phyloP scores from a whole-genome alignment of 2,888 invertebrate genomes.

The Epirrhoe tristata region DNA sequence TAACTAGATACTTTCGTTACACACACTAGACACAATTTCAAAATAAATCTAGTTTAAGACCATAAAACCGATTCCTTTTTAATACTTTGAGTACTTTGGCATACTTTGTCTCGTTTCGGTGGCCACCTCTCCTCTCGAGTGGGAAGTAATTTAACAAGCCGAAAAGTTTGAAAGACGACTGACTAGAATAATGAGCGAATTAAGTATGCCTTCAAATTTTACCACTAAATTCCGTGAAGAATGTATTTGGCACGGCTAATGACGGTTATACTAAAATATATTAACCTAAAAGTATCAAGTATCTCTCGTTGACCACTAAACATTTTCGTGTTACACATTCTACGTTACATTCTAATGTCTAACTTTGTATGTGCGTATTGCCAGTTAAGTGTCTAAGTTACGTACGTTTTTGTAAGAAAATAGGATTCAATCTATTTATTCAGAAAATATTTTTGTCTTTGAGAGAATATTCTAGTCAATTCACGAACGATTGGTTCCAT shows the following conservation, averaged over 20 bases:
- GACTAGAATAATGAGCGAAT: constrained; percentile 46
- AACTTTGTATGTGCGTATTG: constrained; percentile 74
- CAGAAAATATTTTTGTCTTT: constrained; percentile 78
- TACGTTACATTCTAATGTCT: constrained; percentile 61
- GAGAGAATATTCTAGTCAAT: constrained; percentile 68
- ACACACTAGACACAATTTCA: constrained; percentile 50
- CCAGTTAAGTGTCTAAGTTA: constrained; percentile 74
- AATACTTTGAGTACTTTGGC: constrained; percentile 49
- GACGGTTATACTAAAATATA: constrained; percentile 52
- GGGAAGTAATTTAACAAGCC: constrained; percentile 50
- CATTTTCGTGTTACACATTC: constrained; percentile 46
- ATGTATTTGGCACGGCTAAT: constrained; percentile 76
- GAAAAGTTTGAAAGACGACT: constrained; percentile 50
- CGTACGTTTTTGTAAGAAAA: constrained; percentile 81
- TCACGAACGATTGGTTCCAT: constrained; percentile 73
- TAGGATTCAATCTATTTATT: constrained; percentile 75
- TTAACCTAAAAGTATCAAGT: constrained; percentile 46
- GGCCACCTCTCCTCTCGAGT: constrained; percentile 42
- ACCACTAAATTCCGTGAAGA: constrained; percentile 43
- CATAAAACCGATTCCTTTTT: constrained; percentile 48
- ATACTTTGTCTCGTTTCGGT: constrained; percentile 47
- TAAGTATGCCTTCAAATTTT: constrained; percentile 48
- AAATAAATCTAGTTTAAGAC: constrained; percentile 51
- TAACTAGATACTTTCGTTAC: constrained; percentile 72
- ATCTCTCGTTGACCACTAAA: constrained; percentile 51